phyloP scores from a whole-genome alignment of 2,113 vertebrate species.

The Struthio camelus region DNA sequence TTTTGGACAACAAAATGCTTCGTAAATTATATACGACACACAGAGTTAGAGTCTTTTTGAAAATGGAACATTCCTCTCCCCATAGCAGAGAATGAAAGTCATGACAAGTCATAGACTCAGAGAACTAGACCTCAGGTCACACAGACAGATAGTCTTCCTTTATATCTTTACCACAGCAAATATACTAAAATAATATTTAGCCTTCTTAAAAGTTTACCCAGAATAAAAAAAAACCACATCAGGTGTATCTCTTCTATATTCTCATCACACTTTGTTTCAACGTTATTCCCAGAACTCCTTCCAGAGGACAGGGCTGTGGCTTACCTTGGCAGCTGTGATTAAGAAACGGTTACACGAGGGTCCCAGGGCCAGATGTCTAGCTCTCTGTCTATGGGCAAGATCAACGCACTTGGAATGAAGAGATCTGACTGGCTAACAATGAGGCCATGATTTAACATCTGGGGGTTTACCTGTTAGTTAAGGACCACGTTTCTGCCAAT shows the following conservation, averaged over 20 bases:
- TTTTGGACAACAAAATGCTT: not conserved
- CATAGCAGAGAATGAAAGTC: not conserved
- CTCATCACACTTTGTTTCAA: accelerated
- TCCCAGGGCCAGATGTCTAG: not conserved
- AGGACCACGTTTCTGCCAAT: not conserved
- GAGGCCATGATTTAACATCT: not conserved
- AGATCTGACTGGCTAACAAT: not conserved
- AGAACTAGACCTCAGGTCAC: conserved; percentile 17
- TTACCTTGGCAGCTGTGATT: not conserved
- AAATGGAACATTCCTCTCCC: conserved; percentile 1
- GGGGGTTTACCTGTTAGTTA: conserved; percentile 21
- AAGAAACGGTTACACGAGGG: not conserved
- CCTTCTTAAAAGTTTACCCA: not conserved
- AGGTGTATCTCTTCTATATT: accelerated
- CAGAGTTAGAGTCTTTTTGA: not conserved
- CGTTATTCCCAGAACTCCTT: not conserved
- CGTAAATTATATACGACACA: not conserved
- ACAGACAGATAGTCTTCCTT: not conserved
- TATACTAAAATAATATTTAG: not conserved
- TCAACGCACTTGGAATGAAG: conserved; percentile 4
- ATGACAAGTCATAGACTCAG: not conserved
- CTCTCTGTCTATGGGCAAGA: not conserved
- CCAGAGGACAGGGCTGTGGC: not conserved
- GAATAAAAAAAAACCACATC: not conserved
- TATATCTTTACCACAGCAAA: not conserved